These are phyloP conservation scores for Luidia sarsii DNA, from an alignment of 53 echinoderm and acorn worm genomes.

Conservation along the genomic window DNA sequence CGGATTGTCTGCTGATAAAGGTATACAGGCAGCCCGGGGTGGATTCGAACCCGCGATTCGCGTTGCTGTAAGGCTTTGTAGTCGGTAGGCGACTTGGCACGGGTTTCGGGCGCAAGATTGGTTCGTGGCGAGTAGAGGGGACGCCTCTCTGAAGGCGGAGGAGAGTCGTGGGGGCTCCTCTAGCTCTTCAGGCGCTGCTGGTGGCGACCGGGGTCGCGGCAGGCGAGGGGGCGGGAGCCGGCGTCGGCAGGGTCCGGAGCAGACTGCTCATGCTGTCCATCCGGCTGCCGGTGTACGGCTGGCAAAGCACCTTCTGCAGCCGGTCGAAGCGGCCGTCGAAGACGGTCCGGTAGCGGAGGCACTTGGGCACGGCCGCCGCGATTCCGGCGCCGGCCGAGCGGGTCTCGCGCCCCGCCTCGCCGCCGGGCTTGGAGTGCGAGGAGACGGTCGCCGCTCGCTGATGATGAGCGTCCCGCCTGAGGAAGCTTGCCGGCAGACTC, in stretches of 20 bases:
- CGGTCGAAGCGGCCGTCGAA: slow-evolving; percentile 76
- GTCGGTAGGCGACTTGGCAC: too few relatives aligned
- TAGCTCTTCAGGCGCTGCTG: too few relatives aligned
- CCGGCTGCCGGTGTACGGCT: slow-evolving; percentile 55
- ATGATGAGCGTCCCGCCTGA: slow-evolving; percentile 31
- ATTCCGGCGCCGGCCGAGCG: slow-evolving; percentile 50
- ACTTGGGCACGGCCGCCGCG: slow-evolving; percentile 77
- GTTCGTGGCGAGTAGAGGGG: too few relatives aligned
- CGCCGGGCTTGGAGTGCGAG: slow-evolving; percentile 15
- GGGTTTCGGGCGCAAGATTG: too few relatives aligned
- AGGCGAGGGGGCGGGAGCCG: slow-evolving; percentile 11
- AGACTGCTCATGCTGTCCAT: slow-evolving; percentile 46
- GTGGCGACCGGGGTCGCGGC: not conserved
- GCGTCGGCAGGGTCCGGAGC: slow-evolving; percentile 34
- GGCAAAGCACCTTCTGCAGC: slow-evolving; percentile 68
- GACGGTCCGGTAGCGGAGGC: slow-evolving; percentile 75
- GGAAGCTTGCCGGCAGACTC: slow-evolving; percentile 59
- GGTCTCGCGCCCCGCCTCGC: slow-evolving; percentile 27
- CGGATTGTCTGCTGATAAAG: too few relatives aligned
- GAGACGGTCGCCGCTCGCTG: too few relatives aligned
- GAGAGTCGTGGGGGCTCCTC: too few relatives aligned
- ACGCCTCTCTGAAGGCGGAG: too few relatives aligned
- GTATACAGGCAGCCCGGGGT: too few relatives aligned
- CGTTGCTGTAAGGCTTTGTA: too few relatives aligned
- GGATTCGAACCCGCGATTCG: too few relatives aligned